phyloP scores from a whole-genome alignment of 2,797 vertebrate genomes.

The Cossypha polioptera region DNA sequence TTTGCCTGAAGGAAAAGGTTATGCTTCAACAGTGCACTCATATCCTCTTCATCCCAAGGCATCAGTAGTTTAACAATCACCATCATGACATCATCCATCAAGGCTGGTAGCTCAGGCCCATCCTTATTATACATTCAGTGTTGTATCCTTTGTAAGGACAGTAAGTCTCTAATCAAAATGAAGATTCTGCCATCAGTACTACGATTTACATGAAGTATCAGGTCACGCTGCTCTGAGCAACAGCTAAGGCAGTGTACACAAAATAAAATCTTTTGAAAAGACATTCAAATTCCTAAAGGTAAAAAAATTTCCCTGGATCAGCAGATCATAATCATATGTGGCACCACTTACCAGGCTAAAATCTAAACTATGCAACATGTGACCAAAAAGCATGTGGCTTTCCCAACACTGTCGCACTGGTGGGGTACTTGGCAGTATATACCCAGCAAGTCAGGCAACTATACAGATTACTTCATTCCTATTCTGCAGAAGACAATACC shows the following conservation, averaged over 20 bases:
- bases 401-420: not conserved
- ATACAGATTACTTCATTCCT: not conserved
- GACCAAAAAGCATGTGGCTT: constrained; percentile 7
- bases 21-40: not conserved
- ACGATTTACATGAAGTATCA: not conserved
- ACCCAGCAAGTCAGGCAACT: not conserved
- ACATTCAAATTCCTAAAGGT: not conserved
- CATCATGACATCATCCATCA: not conserved
- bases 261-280: not conserved
- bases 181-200: not conserved
- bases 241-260: not conserved
- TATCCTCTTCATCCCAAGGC: not conserved
- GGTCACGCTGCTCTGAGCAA: not conserved
- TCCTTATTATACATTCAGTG: not conserved
- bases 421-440: not conserved
- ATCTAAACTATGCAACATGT: constrained; percentile 6
- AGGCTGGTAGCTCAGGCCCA: not conserved
- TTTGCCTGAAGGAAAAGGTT: not conserved
- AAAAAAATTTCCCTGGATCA: not conserved
- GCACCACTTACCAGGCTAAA: not conserved
- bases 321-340: not conserved
- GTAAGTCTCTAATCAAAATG: not conserved
- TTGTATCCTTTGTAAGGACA: not conserved
- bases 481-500: not conserved
- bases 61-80: not conserved